phyloP scores from a whole-genome alignment of 2,797 vertebrate genomes.

The Lagorchestes hirsutus region DNA sequence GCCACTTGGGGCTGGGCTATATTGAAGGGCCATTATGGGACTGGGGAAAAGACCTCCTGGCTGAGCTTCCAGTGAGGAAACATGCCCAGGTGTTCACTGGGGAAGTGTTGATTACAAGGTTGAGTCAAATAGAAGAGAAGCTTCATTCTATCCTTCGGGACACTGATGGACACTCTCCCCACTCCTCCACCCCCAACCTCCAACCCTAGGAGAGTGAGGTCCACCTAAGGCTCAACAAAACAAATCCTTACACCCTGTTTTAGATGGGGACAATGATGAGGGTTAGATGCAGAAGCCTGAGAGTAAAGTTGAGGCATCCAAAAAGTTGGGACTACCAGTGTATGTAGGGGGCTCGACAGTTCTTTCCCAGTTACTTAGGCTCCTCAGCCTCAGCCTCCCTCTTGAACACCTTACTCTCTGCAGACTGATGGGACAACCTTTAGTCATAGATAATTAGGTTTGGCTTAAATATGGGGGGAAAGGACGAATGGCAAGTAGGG shows the following conservation, averaged over 20 bases:
- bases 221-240: background rate
- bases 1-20: too few species aligned
- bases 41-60: background rate
- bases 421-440: background rate
- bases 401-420: background rate
- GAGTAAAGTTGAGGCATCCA: background rate
- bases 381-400: background rate
- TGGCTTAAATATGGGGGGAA: background rate
- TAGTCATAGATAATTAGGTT: background rate
- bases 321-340: background rate
- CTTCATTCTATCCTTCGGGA: background rate
- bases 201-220: background rate
- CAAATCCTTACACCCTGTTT: background rate
- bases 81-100: background rate
- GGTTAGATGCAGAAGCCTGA: background rate
- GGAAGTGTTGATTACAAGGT: background rate
- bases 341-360: background rate
- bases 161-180: background rate
- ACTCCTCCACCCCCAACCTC: background rate
- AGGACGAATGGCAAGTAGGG: background rate
- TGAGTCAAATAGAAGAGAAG: background rate
- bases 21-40: background rate
- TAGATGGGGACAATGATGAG: background rate
- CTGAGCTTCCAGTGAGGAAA: background rate
- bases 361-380: background rate